phyloP scores from a whole-genome alignment of 2,888 invertebrate genomes.

The Cerastis rubricosa region DNA sequence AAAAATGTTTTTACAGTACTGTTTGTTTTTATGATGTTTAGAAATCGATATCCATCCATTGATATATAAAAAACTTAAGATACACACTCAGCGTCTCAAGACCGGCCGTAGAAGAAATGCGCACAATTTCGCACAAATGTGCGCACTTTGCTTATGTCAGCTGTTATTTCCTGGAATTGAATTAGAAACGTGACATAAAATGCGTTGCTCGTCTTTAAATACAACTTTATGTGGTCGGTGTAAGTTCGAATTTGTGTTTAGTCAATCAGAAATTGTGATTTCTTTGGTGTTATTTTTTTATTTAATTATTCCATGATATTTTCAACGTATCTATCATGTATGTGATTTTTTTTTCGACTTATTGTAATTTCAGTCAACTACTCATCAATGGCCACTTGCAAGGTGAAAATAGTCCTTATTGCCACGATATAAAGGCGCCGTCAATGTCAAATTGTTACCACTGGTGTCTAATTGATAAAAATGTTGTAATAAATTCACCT shows the following conservation, averaged over 20 bases:
- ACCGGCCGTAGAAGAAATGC: background rate
- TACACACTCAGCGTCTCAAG: background rate
- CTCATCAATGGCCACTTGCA: background rate
- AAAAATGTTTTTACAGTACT: background rate
- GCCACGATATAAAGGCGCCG: background rate
- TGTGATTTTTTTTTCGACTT: background rate
- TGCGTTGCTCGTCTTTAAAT: background rate
- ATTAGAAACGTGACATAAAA: no score
- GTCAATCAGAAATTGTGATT: no score
- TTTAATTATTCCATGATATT: no score
- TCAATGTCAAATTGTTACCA: background rate
- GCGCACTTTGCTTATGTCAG: no score
- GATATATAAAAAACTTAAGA: background rate
- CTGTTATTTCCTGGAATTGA: no score
- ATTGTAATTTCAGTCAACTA: constrained; percentile 1
- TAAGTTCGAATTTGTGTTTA: background rate
- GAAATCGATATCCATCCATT: background rate
- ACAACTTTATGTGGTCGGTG: background rate
- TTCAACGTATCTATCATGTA: background rate
- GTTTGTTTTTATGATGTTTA: constrained; percentile 4
- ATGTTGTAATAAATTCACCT: background rate
- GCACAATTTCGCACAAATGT: background rate
- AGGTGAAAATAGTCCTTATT: background rate
- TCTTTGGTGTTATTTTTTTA: no score
- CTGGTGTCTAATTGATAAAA: no score